Base-by-base conservation (phyloP, 1,140 invertebrate genomes). In the Cherax destructor region DNA sequence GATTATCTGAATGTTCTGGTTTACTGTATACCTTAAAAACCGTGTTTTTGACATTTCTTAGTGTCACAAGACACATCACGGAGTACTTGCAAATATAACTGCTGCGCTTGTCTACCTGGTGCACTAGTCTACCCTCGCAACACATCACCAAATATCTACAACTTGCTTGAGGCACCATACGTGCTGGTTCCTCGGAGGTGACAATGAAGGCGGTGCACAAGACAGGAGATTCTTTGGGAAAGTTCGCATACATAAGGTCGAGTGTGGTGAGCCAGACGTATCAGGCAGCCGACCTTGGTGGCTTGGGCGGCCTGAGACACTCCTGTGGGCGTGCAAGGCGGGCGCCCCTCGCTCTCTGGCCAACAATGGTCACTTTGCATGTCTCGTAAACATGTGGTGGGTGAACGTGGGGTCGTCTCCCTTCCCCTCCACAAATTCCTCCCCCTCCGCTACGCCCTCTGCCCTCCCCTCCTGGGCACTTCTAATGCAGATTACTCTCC, bases 331-430 rank as follows among this genome's bases (percentile, higher is more conserved):
- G 52, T 56, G 61, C 16, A 24, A n/a, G 69, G 69, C 69, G 69
- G 69, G 69, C 24, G 69, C 69, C 30, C 69, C 69, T 30, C 69
- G 69, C n/a, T 74, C 52, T 59, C 50, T 56, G 56, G 16, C 79
- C 79, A 59, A 81, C 79, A 81, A 81, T 81, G 79, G 79, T 81
- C 79, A 56, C 79, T 81, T 81, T 81, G 79, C 79, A 81, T 81
- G 79, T 59, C 50, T 81, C 79, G 79, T 81, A 81, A 81, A 81
- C 56, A 81, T 59, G 79, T 59, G 56, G 50, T n/a, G 50, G 50
- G n/a, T 24, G n/a, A 81, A 50, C 50, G 56, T 10, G 52, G 52
- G 9, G 52, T 56, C 13, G 13, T 56, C 9, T 13, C 52, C 52
- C 52, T 13, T 56, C 13, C 1, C 52, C 52, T 56, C 9, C 30